These are phyloP conservation scores for Drosophila gunungcola DNA, from an alignment of 1,140 invertebrate species.

Conservation along the genomic window DNA sequence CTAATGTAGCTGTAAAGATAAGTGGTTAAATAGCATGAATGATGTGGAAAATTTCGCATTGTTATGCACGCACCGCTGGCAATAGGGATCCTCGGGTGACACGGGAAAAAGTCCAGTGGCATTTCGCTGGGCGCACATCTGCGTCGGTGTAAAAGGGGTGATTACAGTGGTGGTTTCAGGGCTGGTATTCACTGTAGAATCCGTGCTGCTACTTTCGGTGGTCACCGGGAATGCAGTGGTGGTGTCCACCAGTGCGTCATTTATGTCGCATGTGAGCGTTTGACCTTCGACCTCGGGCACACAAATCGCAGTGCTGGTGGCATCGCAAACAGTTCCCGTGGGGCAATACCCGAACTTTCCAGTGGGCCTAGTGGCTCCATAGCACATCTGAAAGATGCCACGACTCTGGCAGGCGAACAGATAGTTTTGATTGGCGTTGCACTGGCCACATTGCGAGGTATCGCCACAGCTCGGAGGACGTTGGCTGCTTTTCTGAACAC, in stretches of 20 bases:
- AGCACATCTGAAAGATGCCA: conserved; percentile 76
- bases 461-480: conserved; percentile 71
- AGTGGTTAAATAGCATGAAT: neutral
- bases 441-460: conserved; percentile 70
- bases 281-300: conserved; percentile 23
- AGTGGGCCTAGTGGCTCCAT: conserved; percentile 64
- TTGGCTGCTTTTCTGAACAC: conserved; percentile 67
- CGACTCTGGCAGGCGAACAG: conserved; percentile 75
- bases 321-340: conserved; percentile 63
- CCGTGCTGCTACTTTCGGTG: conserved; percentile 8
- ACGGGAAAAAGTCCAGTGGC: conserved; percentile 59
- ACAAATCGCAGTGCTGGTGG: conserved; percentile 63
- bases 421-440: conserved; percentile 71
- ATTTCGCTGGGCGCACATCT: conserved; percentile 40
- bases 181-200: too few species aligned
- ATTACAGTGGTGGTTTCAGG: conserved; percentile 4
- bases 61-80: conserved; percentile 48
- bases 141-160: conserved; percentile 27
- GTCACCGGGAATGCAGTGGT: conserved; percentile 17
- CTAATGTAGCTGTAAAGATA: conserved; percentile 71
- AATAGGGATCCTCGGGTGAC: conserved; percentile 61
- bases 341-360: conserved; percentile 69
- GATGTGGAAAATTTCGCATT: conserved; percentile 2
- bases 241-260: conserved; percentile 51
- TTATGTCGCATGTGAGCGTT: conserved; percentile 62